Conservation (phyloP, 2,113 vertebrate genomes). For the Phaethornis superciliosus region DNA sequence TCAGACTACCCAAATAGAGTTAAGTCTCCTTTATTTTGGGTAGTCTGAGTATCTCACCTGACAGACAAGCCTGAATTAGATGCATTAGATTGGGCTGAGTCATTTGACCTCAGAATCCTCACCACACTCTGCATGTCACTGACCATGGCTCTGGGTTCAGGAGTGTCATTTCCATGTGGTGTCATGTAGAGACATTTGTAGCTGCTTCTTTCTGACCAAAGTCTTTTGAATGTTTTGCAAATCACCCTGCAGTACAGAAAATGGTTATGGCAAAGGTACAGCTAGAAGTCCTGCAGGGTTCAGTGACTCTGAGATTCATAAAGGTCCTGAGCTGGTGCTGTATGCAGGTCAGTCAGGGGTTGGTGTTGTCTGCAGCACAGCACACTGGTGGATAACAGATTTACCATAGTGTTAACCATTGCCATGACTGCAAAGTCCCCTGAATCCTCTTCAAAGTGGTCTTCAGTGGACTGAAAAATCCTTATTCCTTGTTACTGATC, state of each 20-base stretch:
- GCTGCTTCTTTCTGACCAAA: not conserved
- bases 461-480: not conserved
- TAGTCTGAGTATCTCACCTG: not conserved
- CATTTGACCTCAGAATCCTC: not conserved
- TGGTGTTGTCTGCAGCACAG: not conserved
- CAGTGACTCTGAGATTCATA: not conserved
- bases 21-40: not conserved
- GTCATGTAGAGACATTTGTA: rapidly evolving
- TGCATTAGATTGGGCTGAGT: not conserved
- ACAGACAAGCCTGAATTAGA: not conserved
- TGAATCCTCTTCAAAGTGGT: not conserved
- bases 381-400: not conserved
- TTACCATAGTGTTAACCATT: not conserved
- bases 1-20: not conserved
- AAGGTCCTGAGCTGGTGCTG: not conserved
- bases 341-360: not conserved
- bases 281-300: not conserved
- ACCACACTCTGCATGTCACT: not conserved
- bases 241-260: not conserved
- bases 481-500: not conserved
- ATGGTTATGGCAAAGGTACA: not conserved
- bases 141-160: not conserved
- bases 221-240: not conserved
- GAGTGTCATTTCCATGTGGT: not conserved
- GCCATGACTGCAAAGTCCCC: not conserved